Conservation (phyloP, 2,797 vertebrate genomes). For the Zalophus californianus region DNA sequence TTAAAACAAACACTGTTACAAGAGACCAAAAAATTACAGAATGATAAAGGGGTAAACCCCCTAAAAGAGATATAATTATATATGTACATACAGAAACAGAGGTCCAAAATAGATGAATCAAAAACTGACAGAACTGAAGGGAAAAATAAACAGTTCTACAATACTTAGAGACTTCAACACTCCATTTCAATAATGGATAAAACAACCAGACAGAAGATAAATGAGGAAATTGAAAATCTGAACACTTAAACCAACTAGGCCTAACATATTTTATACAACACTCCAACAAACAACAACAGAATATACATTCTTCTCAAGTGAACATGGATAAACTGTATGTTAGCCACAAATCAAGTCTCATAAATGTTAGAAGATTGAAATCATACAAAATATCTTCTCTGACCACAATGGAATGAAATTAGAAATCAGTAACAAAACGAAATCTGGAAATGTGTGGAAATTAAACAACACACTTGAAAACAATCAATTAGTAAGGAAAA, state of each 20-base stretch:
- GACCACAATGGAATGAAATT: neutral
- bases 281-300: neutral
- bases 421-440: neutral
- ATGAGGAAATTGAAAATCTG: neutral
- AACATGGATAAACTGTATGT: neutral
- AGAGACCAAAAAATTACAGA: neutral
- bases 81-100: neutral
- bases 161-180: neutral
- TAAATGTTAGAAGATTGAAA: neutral
- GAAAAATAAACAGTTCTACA: neutral
- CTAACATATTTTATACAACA: neutral
- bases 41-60: neutral
- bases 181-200: neutral
- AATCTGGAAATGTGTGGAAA: neutral
- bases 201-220: neutral
- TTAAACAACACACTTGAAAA: neutral
- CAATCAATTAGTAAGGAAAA: neutral
- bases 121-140: neutral
- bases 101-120: neutral
- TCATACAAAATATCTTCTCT: neutral
- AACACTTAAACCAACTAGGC: neutral
- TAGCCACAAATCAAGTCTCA: neutral
- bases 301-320: neutral
- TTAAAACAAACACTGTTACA: neutral
- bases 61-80: neutral